Percentiles rank a stretch among this genome's conserved stretches.
Conservation (phyloP, 2,113 vertebrate species). For the Caranx melampygus region DNA sequence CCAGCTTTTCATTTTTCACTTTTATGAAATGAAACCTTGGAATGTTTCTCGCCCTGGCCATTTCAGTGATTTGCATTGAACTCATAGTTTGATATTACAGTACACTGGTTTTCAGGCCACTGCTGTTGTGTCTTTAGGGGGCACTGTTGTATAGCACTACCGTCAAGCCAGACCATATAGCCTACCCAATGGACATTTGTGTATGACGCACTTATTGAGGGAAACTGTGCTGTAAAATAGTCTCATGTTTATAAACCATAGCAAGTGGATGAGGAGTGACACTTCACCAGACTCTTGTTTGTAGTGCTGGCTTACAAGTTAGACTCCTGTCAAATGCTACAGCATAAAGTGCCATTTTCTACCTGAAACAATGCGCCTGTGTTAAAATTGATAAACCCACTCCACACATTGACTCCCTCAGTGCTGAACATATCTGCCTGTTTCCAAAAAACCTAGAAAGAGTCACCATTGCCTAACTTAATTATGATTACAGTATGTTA, state of each 20-base stretch:
- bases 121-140: constrained; percentile 51
- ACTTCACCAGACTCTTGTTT: background rate
- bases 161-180: background rate
- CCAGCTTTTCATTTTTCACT: constrained; percentile 7
- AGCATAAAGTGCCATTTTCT: background rate
- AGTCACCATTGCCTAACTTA: constrained; percentile 1
- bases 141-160: constrained; percentile 61
- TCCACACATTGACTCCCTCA: background rate
- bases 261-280: background rate
- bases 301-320: background rate
- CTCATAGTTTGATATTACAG: constrained; percentile 18
- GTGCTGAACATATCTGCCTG: background rate
- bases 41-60: background rate
- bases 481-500: background rate
- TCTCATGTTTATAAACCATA: background rate
- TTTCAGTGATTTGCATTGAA: constrained; percentile 44
- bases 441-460: background rate
- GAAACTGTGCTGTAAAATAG: background rate
- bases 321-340: background rate
- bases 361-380: background rate
- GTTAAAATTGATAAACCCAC: background rate
- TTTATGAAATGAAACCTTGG: constrained; percentile 11
- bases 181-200: background rate
- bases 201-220: background rate
- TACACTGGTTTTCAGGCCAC: background rate